A percentile compares a stretch with the other conserved stretches of the same genome.
These are phyloP conservation scores for Cerastis leucographa DNA, from an alignment of 2,888 invertebrate genomes.

Conservation along the genomic window DNA sequence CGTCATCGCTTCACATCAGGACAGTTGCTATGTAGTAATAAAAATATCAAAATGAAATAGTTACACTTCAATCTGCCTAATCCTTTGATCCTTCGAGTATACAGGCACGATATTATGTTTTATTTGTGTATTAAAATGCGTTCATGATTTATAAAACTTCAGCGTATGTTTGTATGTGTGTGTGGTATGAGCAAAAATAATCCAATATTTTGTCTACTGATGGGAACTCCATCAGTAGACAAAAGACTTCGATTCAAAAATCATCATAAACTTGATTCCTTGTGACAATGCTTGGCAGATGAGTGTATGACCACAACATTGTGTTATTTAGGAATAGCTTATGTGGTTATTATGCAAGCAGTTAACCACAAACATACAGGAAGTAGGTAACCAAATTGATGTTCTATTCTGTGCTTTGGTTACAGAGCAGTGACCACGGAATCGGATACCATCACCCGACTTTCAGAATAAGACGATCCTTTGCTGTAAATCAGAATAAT, in stretches of 20 bases:
- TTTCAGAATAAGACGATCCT: not conserved
- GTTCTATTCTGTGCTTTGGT: constrained; percentile 22
- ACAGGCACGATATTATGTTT: not conserved
- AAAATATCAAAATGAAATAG: no score
- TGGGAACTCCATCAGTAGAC: no score
- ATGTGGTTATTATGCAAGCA: constrained; percentile 3
- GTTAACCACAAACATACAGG: constrained; percentile 9
- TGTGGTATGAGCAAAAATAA: not conserved
- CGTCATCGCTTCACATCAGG: not conserved
- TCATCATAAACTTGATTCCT: not conserved
- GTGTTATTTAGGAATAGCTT: not conserved
- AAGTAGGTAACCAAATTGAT: constrained; percentile 7
- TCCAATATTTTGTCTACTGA: not conserved
- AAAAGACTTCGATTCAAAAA: not conserved
- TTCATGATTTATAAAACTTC: not conserved
- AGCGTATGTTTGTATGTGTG: not conserved
- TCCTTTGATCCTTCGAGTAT: not conserved
- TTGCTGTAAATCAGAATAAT: not conserved
- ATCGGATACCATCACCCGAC: not conserved
- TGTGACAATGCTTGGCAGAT: no score
- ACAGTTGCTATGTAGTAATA: not conserved
- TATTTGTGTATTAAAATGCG: not conserved
- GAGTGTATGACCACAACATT: not conserved
- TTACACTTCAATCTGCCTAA: not conserved
- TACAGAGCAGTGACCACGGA: not conserved